Base-by-base conservation (phyloP, 2,888 invertebrate genomes). In the Spialia ferax region DNA sequence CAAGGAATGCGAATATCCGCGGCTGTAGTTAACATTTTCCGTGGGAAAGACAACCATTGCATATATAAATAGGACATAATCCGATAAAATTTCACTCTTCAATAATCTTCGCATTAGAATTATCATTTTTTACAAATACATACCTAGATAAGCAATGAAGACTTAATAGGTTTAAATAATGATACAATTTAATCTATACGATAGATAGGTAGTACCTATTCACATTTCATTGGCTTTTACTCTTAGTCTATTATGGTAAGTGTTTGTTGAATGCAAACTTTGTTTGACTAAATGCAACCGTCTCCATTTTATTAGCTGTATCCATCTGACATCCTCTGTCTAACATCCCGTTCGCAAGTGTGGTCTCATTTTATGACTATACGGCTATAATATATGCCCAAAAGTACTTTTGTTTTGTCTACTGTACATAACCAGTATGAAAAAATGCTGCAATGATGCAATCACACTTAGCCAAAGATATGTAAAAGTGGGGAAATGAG, bases 371-470 rank as follows among this genome's bases (percentile, higher is more conserved):
- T 15, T 26, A 45, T 15, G 18, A 35, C n/a, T 32, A n/a, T n/a
- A 48, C 1, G 20, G 10, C n/a, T 26, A 55, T 18, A 55, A 38
- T 63, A 55, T 13, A 42, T 7, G 32, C 11, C 26, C 13, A 48
- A 5, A 7, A 32, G 77, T 79, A 73, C 79, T 79, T 79, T 82
- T 85, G 82, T 81, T 75, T 72, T 70, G n/a, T n/a, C n/a, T n/a
- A n/a, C n/a, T n/a, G n/a, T n/a, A n/a, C n/a, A n/a, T n/a, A n/a
- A n/a, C n/a, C n/a, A n/a, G n/a, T n/a, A n/a, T n/a, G n/a, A n/a
- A n/a, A n/a, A n/a, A n/a, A n/a, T n/a, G n/a, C n/a, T n/a, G n/a
- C n/a, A n/a, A n/a, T n/a, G n/a, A n/a, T n/a, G n/a, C n/a, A n/a
- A n/a, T n/a, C n/a, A n/a, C n/a, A n/a, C n/a, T n/a, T n/a, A n/a